phyloP scores from a whole-genome alignment of 1,140 invertebrate genomes.

The Drosophila bifasciata region DNA sequence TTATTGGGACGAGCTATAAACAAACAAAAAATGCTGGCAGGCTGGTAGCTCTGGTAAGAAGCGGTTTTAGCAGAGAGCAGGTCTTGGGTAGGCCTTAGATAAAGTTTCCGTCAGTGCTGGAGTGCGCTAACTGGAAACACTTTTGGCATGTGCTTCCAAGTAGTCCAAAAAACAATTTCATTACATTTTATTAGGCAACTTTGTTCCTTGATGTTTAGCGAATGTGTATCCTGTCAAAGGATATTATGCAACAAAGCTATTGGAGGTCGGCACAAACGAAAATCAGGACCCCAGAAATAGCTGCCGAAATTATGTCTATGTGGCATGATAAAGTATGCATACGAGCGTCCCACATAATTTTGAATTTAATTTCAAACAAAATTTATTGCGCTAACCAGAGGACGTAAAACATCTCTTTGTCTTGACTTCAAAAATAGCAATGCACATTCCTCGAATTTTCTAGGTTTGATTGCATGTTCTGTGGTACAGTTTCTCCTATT shows the following conservation, averaged over 20 bases:
- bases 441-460: not conserved
- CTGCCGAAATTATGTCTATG: conserved; percentile 55
- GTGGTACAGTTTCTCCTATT: conserved; percentile 23
- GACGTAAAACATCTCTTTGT: no score
- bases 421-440: conserved; percentile 49
- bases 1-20: conserved; percentile 48
- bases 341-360: no score
- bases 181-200: conserved; percentile 41
- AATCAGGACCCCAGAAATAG: conserved; percentile 14
- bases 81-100: not conserved
- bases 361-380: conserved; percentile 58
- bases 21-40: conserved; percentile 32
- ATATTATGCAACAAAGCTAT: conserved; percentile 64
- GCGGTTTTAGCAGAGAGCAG: not conserved
- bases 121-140: not conserved
- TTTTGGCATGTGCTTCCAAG: not conserved
- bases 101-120: not conserved
- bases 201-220: conserved; percentile 54
- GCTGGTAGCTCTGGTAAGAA: not conserved
- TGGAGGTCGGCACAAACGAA: conserved; percentile 58
- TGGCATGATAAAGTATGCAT: no score
- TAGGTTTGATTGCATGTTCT: conserved; percentile 38
- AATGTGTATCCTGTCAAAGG: conserved; percentile 67
- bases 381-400: conserved; percentile 13
- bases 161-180: conserved; percentile 54